These are phyloP conservation scores for Aporophyla nigra DNA, from an alignment of 2,888 invertebrate genomes.

Conservation along the genomic window DNA sequence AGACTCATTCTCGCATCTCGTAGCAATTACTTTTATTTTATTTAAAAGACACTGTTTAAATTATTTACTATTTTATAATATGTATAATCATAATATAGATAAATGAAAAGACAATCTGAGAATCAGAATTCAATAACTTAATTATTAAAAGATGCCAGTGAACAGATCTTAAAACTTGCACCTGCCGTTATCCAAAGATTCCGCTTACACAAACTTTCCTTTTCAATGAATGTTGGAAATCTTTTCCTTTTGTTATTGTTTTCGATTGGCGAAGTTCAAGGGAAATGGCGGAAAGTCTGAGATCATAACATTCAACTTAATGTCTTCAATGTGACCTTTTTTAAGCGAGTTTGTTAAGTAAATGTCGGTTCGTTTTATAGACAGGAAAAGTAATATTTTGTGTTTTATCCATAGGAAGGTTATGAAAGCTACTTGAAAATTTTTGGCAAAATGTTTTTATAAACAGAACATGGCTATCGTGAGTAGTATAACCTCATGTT, in stretches of 20 bases:
- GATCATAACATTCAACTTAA: constrained; percentile 65
- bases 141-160: constrained; percentile 39
- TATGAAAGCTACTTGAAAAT: not conserved
- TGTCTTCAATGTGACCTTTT: constrained; percentile 55
- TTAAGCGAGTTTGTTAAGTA: constrained; percentile 50
- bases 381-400: constrained; percentile 35
- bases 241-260: constrained; percentile 89
- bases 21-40: too few species aligned
- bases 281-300: constrained; percentile 42
- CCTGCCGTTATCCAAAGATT: constrained; percentile 75
- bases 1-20: too few species aligned
- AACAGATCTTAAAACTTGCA: constrained; percentile 73
- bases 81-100: too few species aligned
- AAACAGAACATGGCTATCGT: not conserved
- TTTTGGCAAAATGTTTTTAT: not conserved
- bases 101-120: not conserved
- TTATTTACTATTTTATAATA: too few species aligned
- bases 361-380: constrained; percentile 53
- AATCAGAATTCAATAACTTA: constrained; percentile 18
- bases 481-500: not conserved
- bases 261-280: constrained; percentile 85
- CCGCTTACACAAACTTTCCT: constrained; percentile 81
- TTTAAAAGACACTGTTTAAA: too few species aligned
- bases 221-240: constrained; percentile 88
- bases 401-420: constrained; percentile 4